Base-by-base conservation (phyloP, 2,888 invertebrate genomes). In the Patella ulyssiponensis region DNA sequence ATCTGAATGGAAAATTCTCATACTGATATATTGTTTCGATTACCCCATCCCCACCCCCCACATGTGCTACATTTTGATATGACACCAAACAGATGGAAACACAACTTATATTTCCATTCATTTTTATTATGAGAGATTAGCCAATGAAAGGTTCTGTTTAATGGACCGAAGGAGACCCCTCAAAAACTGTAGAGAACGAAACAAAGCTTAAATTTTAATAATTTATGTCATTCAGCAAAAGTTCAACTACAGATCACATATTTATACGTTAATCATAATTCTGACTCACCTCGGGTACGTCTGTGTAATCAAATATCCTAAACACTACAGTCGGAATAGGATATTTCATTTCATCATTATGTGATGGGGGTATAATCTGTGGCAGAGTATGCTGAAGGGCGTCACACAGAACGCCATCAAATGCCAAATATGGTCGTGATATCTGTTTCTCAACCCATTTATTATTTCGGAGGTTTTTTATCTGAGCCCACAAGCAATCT, bases 381-480 rank as follows among this genome's bases (percentile, higher is more conserved):
- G 98, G 98, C 82, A 99, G 93, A 90, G 97, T 97, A 91, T 99
- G 99, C 89, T 98, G 98, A 82, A 99, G 92, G 4, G 98, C 98
- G 92, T 98, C 98, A 92, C 97, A 98, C 33, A 99, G 92, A 82
- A 97, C 96, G 0, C 96, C 96, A 92, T 98, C 98, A 82, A 91
- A 99, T 0, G 97, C 97, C 76, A 98, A 93, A 91, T 99, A 99
- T 0, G 98, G 98, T 58, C 99, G 94, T 0, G 96, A 95, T 88
- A 99, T 98, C 91, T 98, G 98, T 90, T 97, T 97, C 90, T 99
- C 98, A 52, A 96, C 95, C 99, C 99, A 99, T 92, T 97, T 97
- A 88, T 98, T 98, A 89, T 96, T 95, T 53, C 96, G 94, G 69
- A 99, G 92, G 90, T 98, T 98, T 83, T 96, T 94, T 73, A 98